Base-by-base conservation (phyloP, 2,888 invertebrate genomes). In the Maniola hyperantus region DNA sequence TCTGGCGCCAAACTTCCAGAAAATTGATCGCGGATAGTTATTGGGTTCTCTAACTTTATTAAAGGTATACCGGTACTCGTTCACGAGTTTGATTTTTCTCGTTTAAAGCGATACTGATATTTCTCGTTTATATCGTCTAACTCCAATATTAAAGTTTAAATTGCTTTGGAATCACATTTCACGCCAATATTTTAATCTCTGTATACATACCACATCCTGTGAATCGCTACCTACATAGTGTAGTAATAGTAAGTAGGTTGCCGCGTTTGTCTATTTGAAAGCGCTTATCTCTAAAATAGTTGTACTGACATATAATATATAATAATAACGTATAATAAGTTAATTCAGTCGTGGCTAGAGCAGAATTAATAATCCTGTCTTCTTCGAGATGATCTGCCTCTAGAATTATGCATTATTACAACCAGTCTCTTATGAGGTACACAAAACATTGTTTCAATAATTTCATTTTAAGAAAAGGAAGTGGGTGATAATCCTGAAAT, bases 131-230 rank as follows among this genome's bases (percentile, higher is more conserved):
- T 15, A 36, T 55, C 15, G 55, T 6, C 15, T 36, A 26, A 33
- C 33, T 53, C 33, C n/a, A 53, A n/a, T 53, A 53, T 33, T 53
- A 53, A 53, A 53, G 48, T 48, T 48, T 54, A 54, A 54, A 36
- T 55, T 15, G 36, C 51, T 26, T 51, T 33, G 13, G 13, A 26
- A 51, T 51, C 20, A 20, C 20, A 26, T 51, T 26, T 26, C 13
- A 50, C 33, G 51, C 13, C 6, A 4, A 53, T 33, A 20, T 51
- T 51, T 46, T 18, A 20, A 51, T 51, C 26, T n/a, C 51, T 33
- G 26, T 26, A 48, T 10, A 26, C 26, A 26, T 42, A 39, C 10
- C 39, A 39, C 8, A 10, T 15, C 15, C 15, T 46, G n/a, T 46
- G 15, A 46, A 46, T 46, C 46, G 15, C 46, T 46, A n/a, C 15